Base-by-base conservation (phyloP, 2,888 invertebrate genomes). In the Drosophila mulleri region DNA sequence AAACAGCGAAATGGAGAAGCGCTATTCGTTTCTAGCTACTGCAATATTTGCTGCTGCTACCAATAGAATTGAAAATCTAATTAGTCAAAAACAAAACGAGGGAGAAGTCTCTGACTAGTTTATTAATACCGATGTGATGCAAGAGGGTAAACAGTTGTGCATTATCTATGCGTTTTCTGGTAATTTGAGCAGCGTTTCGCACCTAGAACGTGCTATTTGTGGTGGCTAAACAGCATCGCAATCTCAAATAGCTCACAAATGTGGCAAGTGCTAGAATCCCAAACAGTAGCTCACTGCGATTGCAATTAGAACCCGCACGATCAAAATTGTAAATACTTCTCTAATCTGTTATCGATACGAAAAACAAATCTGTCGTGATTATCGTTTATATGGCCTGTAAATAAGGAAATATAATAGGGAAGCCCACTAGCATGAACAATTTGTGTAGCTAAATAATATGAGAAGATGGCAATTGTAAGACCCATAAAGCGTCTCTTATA, bases 51-150 rank as follows among this genome's bases (percentile, higher is more conserved):
- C 69, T 59, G 58, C 69, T 56, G 75, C 69, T 56, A 52, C 63
- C 72, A 75, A 74, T 59, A 71, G 71, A 75, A 86, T 80, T 82
- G 75, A 81, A 88, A 80, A 88, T 89, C 88, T 79, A 87, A 88
- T 87, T 89, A 85, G 85, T 70, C 66, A 68, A 48, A 44, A 18
- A 18, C 0, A 18, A 20, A 35, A n/a, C 26, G 48, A 20, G 53
- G 42, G 37, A 45, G 32, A 37, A n/a, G 45, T 57, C 59, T 23
- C 32, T 48, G 50, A 45, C 56, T 48, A 54, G 57, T 63, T 75
- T 80, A 83, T 84, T 82, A 84, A 82, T 85, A 85, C 71, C 59
- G 71, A 72, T 74, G 67, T 89, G 86, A 89, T 83, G 90, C 83
- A 82, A 86, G 69, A 80, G 62, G 65, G 83, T 75, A 80, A 89